These are phyloP conservation scores for Ridgeia piscesae DNA, from an alignment of 1,140 invertebrate genomes.

Conservation along the genomic window DNA sequence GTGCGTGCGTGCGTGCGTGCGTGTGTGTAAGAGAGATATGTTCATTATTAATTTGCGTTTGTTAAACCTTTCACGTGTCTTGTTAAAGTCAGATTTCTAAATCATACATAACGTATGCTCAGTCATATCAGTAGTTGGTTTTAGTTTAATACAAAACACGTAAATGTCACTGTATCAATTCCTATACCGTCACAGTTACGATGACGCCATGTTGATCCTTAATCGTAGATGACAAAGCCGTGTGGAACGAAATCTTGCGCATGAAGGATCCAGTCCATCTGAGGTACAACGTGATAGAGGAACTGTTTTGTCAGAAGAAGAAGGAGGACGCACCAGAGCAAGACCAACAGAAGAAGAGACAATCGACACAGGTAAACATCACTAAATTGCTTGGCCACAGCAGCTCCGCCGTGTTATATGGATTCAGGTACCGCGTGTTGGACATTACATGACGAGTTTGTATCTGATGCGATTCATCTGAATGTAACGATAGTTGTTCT, in stretches of 20 bases:
- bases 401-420: too few species aligned
- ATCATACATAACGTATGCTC: too few species aligned
- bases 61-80: too few species aligned
- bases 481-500: too few species aligned
- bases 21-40: too few species aligned
- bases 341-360: background rate
- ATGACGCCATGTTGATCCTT: conserved; percentile 23
- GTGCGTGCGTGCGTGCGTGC: too few species aligned
- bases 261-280: conserved; percentile 72
- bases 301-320: conserved; percentile 51
- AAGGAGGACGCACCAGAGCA: background rate
- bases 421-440: too few species aligned
- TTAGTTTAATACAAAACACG: background rate
- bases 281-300: conserved; percentile 52
- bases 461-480: too few species aligned
- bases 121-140: too few species aligned
- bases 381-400: background rate
- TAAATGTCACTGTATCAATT: background rate
- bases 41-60: too few species aligned
- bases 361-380: background rate
- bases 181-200: conserved; percentile 7
- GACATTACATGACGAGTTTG: too few species aligned
- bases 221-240: conserved; percentile 70
- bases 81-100: too few species aligned
- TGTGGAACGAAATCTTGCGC: conserved; percentile 87